Evolutionary conservation across 2,113 vertebrate species (phyloP), one percentile per base, ranked within the genome.

Genomic region (Lepisosteus oculatus): DNA sequence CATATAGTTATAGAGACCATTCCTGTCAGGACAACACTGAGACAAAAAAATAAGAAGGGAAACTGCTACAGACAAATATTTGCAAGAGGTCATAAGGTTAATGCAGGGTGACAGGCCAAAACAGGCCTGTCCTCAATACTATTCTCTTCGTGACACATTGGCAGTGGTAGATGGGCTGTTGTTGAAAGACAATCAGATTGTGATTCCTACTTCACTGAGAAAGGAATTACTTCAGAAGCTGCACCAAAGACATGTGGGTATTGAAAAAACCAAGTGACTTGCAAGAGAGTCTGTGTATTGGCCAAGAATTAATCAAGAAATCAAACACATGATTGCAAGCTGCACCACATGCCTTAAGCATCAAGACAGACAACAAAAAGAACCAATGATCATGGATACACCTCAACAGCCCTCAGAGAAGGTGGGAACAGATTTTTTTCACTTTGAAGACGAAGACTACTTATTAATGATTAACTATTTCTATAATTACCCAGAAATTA

Each of bases 371-470:
- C 63, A 65, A 41, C 63, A 65, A 13, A 65, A 65, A 41, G 17
- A 65, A n/a, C 63, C 59, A 29, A 29, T 29, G 14, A 17, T 65
- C 6, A 43, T 41, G 3, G n/a, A 9, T 41, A 42, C 13, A 8
- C 63, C 17, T 43, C 63, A 65, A 2, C 63, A 65, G 63, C 43
- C 63, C 6, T 65, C n/a, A 3, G 63, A 42, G 63, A 65, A 65
- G 15, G 63, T 65, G 5, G 63, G 63, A 43, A 65, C 3, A 8
- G 63, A 65, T 65, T 41, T 65, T 1, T 65, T 65, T 41, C 15
- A 65, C 13, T 65, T 65, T 41, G 6, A 42, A 8, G 63, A 4
- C 41, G 2, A 41, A 13, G 3, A 6, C 17, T 65, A 65, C 13
- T 17, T 65, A 29, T 3, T 65, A 42, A 3, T 65, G 3, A 65